Evolutionary conservation across 2,113 vertebrate genomes (phyloP), one percentile per base, ranked within the genome.

Genomic region (Bufo bufo): DNA sequence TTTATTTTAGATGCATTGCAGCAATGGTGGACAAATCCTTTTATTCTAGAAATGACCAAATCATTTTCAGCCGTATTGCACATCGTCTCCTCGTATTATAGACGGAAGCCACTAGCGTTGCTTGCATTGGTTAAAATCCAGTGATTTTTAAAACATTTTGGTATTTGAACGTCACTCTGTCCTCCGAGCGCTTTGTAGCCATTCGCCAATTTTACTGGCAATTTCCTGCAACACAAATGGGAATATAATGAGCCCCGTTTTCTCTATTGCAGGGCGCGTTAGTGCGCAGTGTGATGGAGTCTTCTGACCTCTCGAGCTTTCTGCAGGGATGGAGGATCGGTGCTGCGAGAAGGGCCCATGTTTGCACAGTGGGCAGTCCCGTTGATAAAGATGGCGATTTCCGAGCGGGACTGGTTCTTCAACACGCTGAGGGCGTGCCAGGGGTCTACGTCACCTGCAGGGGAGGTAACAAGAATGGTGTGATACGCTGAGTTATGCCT

Each of bases 361-460:
- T 96, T 92, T 0, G 94, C 94, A 43, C 95, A 96, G 91, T 95
- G 95, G 50, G 95, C 92, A 0, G 94, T 90, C 84, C 93, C 91
- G 0, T 90, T n/a, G 69, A 96, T 96, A 85, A 95, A 89, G 47
- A 96, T 45, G 3, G 91, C 92, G 65, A 85, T 84, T 61, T 91
- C 91, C 0, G 83, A 82, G 87, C 3, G 6, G 1, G 89, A 88
- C 82, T 90, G 85, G 77, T 92, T 92, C 84, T 54, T 89, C 6
- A 94, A 82, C 82, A 96, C 92, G 0, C 95, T 95, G 65, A 96
- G 91, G 20, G 90, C 91, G 16, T 91, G 92, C 96, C 96, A 96
- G 0, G 94, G 95, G 84, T 95, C 95, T 16, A 95, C 90, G 77
- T 94, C 92, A n/a, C 95, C 94, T 95, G 72, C 66, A 56, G 19